Evolutionary conservation across 2,797 vertebrate species (phyloP).

Genomic region (Oophaga sylvatica): DNA sequence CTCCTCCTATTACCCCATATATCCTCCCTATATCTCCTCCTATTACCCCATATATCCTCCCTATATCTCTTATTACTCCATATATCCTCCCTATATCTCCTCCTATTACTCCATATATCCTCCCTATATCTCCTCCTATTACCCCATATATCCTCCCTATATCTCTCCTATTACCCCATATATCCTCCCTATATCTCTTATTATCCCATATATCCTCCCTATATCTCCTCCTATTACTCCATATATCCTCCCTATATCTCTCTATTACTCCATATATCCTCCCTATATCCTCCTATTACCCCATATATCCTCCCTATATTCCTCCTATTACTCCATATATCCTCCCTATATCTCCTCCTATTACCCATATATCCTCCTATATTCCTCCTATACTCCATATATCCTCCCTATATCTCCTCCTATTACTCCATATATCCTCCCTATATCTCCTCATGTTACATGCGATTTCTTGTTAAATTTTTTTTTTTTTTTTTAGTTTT

Average conservation of each 20-base stretch:
- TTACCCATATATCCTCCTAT: neutral
- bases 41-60: neutral
- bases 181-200: neutral
- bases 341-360: neutral
- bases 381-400: neutral
- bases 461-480: neutral
- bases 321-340: neutral
- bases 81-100: neutral
- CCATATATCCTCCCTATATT: neutral
- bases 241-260: neutral
- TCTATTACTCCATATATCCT: neutral
- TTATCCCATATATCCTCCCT: neutral
- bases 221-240: constrained; percentile 3
- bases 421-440: neutral
- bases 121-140: neutral
- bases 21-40: constrained; percentile 4
- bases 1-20: neutral
- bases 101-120: constrained; percentile 2
- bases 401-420: neutral
- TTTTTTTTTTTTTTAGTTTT: constrained; percentile 74
- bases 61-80: neutral
- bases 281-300: constrained; percentile 8
- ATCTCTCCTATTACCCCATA: neutral
- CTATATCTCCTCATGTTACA: neutral
- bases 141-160: neutral